These are phyloP conservation scores for Listronotus bonariensis DNA, from an alignment of 1,140 invertebrate species.

Conservation along the genomic window DNA sequence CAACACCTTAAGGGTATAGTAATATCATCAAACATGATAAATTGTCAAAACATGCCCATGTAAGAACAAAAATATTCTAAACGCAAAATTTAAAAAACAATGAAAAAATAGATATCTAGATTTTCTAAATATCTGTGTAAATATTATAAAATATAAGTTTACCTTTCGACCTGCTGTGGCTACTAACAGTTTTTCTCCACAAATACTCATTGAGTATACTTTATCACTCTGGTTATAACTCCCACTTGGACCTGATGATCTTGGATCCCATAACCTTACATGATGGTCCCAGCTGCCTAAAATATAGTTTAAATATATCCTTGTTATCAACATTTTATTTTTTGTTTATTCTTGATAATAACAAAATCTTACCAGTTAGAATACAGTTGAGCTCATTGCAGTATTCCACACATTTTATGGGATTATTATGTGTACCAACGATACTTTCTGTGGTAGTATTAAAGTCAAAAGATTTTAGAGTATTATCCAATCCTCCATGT, in stretches of 20 bases:
- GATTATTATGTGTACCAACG: conserved; percentile 86
- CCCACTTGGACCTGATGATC: conserved; percentile 81
- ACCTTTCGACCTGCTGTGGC: conserved; percentile 93
- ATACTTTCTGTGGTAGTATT: conserved; percentile 83
- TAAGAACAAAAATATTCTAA: no score
- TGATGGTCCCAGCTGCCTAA: conserved; percentile 90
- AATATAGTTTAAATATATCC: neutral
- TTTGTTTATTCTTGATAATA: no score
- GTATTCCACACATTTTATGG: conserved; percentile 93
- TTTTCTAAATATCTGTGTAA: no score
- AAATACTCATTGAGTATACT: conserved; percentile 90
- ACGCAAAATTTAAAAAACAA: no score
- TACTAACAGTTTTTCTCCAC: conserved; percentile 94
- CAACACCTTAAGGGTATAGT: no score
- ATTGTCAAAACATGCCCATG: no score
- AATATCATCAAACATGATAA: no score
- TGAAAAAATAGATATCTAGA: no score
- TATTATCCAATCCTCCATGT: conserved; percentile 90
- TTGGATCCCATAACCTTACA: conserved; percentile 94
- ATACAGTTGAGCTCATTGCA: conserved; percentile 89
- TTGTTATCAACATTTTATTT: no score
- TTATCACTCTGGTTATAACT: conserved; percentile 87
- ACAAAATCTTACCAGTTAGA: conserved; percentile 67
- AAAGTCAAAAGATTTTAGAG: conserved; percentile 91
- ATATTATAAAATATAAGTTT: no score